Conservation (phyloP, 2,113 vertebrate species). For the Thamnophis sirtalis region DNA sequence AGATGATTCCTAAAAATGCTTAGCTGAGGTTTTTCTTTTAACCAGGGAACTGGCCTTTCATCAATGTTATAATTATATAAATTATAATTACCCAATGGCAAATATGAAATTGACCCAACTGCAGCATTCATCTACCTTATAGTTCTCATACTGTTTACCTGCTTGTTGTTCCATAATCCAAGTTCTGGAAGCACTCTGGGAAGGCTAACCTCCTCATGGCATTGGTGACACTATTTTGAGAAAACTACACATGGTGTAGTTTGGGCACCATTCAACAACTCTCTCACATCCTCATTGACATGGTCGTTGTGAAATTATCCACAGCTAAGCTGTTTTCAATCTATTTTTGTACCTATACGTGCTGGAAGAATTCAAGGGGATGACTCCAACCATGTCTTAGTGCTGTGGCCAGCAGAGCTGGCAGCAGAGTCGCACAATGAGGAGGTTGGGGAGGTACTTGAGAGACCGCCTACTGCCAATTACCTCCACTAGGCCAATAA, state of each 20-base stretch:
- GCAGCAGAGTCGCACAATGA: too few relatives aligned
- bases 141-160: background rate
- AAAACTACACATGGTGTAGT: too few relatives aligned
- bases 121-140: background rate
- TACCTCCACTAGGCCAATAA: too few relatives aligned
- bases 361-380: background rate
- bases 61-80: too few relatives aligned
- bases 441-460: too few relatives aligned
- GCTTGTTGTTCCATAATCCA: background rate
- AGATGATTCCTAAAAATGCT: background rate
- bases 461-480: too few relatives aligned
- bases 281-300: background rate
- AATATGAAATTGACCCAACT: background rate
- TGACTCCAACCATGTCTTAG: background rate
- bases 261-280: too few relatives aligned
- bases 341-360: background rate
- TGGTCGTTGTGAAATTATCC: background rate
- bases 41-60: background rate
- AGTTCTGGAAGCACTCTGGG: background rate
- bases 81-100: background rate
- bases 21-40: background rate
- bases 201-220: background rate
- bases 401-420: too few relatives aligned
- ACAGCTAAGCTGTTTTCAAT: background rate
- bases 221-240: background rate